Evolutionary conservation across 2,113 vertebrate species (phyloP), one percentile per base, ranked within the genome.

Genomic region (Hypomesus transpacificus): DNA sequence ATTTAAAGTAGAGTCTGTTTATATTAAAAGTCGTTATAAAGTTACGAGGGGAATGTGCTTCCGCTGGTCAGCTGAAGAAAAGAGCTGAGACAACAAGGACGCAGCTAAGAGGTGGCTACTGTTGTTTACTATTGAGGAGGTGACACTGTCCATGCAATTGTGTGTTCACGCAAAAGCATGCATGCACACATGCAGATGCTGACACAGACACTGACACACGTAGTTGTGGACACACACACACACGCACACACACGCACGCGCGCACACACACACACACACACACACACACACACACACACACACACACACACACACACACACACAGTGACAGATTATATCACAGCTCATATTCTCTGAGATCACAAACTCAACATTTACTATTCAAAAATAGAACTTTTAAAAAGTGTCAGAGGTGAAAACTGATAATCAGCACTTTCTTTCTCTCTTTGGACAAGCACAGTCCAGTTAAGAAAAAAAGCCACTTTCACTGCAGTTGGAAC

Each of bases 391-490:
- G 17, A 46, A 50, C 34, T 50, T 51, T 26, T 6, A 51, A 6
- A 50, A 50, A 24, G 64, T 51, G 46, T 22, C 64, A 66, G 46
- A 52, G 39, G 68, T 68, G 64, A 50, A 26, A 68, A 74, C 46
- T 22, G 73, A 59, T 74, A 50, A 69, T 74, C 62, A 73, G 64
- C 57, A 54, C 31, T 69, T 74, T 74, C 52, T 60, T 59, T 62
- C 46, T 62, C 50, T 50, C 39, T 46, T 46, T 46, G 9, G 39
- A 46, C 39, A 6, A 53, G 20, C 3, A 56, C 3, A 56, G 58
- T 75, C 70, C 60, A 51, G 52, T 58, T 59, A 50, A 76, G 64
- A 64, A 70, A 46, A 17, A 39, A 18, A 31, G 60, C 63, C 62
- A 50, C 63, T 58, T 52, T 50, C 53, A 7, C 16, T 53, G 21